These are phyloP conservation scores for Druon quercuslanigerum DNA, from an alignment of 1,140 invertebrate genomes.

Conservation along the genomic window DNA sequence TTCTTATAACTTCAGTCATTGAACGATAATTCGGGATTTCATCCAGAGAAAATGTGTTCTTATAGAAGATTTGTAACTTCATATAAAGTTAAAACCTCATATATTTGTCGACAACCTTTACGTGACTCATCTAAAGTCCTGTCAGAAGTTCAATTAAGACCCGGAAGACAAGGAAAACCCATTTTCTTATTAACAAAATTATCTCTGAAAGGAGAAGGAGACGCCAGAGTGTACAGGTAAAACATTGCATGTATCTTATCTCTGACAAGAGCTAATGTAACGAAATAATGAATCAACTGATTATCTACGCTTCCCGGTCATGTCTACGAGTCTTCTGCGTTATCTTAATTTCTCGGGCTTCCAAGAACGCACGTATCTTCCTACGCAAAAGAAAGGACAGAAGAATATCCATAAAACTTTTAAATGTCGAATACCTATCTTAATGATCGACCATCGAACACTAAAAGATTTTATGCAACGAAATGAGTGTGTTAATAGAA, in stretches of 20 bases:
- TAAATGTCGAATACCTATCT: constrained; percentile 27
- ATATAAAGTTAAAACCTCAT: too few relatives aligned
- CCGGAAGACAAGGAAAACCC: constrained; percentile 1
- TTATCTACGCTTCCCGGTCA: constrained; percentile 52
- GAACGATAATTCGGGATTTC: too few relatives aligned
- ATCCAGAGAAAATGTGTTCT: too few relatives aligned
- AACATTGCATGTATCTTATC: constrained; percentile 57
- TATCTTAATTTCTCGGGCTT: constrained; percentile 56
- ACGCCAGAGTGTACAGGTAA: constrained; percentile 33
- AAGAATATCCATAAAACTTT: constrained; percentile 17
- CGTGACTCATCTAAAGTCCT: background rate
- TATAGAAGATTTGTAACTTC: too few relatives aligned
- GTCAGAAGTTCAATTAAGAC: background rate
- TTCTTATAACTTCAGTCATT: too few relatives aligned
- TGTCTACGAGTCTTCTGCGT: constrained; percentile 54
- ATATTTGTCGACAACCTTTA: too few relatives aligned
- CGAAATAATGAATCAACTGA: constrained; percentile 66
- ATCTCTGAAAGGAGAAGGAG: background rate
- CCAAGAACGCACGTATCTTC: constrained; percentile 37
- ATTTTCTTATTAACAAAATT: constrained; percentile 15
- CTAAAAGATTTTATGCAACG: background rate
- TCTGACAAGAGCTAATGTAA: constrained; percentile 51
- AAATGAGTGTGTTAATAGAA: constrained; percentile 11
- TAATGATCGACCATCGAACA: constrained; percentile 20
- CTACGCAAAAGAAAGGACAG: constrained; percentile 11